These are phyloP conservation scores for Papilio polytes DNA, from an alignment of 1,140 invertebrate genomes.

Conservation along the genomic window DNA sequence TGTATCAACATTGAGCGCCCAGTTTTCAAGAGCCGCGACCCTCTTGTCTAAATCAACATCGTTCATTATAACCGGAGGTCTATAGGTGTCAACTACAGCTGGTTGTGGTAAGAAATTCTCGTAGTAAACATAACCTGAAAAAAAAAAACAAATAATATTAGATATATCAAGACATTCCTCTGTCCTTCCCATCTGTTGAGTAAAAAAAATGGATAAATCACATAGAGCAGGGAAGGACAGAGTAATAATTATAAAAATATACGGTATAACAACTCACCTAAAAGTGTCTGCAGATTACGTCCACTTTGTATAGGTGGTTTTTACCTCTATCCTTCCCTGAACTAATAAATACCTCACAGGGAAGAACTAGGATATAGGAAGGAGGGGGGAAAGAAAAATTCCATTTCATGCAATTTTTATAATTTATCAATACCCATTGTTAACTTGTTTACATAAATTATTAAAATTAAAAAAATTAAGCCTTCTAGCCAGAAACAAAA, in stretches of 20 bases:
- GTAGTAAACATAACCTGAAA: slow-evolving; percentile 74
- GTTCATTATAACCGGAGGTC: slow-evolving; percentile 63
- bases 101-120: slow-evolving; percentile 53
- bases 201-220: slow-evolving; percentile 38
- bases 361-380: slow-evolving; percentile 70
- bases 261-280: slow-evolving; percentile 73
- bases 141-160: slow-evolving; percentile 27
- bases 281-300: slow-evolving; percentile 73
- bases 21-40: slow-evolving; percentile 71
- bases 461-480: slow-evolving; percentile 39
- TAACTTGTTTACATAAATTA: slow-evolving; percentile 47
- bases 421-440: slow-evolving; percentile 62
- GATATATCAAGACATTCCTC: slow-evolving; percentile 47
- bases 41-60: slow-evolving; percentile 66
- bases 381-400: slow-evolving; percentile 53
- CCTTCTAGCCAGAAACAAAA: slow-evolving; percentile 29
- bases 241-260: slow-evolving; percentile 63
- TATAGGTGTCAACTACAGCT: slow-evolving; percentile 58
- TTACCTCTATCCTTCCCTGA: slow-evolving; percentile 80
- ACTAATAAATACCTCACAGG: slow-evolving; percentile 55
- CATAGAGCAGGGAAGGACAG: slow-evolving; percentile 77
- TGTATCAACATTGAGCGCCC: slow-evolving; percentile 70
- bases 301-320: slow-evolving; percentile 80
- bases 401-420: slow-evolving; percentile 60
- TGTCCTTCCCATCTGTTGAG: slow-evolving; percentile 77